Evolutionary conservation across 2,797 vertebrate species (phyloP).

Genomic region (Echiichthys vipera): DNA sequence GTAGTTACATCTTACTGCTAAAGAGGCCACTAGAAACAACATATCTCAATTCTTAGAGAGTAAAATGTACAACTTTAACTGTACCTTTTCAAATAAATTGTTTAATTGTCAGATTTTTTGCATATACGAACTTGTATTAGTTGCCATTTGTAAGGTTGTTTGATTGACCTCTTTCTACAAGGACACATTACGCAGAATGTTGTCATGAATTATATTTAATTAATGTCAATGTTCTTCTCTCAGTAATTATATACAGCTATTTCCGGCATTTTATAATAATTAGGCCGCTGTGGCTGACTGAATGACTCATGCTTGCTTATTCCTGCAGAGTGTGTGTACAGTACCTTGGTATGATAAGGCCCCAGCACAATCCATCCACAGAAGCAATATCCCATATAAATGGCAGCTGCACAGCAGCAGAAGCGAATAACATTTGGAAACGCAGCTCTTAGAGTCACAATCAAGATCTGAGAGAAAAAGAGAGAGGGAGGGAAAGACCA

Average conservation of each 20-base stretch:
- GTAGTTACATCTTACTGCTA: no score
- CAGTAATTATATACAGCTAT: slow-evolving; percentile 38
- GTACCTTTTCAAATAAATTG: neutral
- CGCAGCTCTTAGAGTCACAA: slow-evolving; percentile 91
- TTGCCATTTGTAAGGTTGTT: neutral
- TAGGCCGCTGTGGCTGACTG: slow-evolving; percentile 13
- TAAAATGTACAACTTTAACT: no score
- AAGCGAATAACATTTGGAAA: slow-evolving; percentile 95
- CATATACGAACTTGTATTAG: neutral
- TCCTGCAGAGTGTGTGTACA: neutral
- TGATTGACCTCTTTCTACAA: neutral
- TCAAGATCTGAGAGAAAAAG: slow-evolving; percentile 87
- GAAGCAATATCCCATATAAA: slow-evolving; percentile 97
- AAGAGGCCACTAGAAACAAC: no score
- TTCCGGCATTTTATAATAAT: slow-evolving; percentile 32
- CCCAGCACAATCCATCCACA: slow-evolving; percentile 96
- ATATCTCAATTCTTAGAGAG: no score
- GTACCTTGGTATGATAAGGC: slow-evolving; percentile 93
- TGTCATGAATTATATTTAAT: slow-evolving; percentile 34
- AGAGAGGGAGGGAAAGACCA: neutral
- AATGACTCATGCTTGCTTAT: slow-evolving; percentile 22
- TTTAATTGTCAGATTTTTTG: neutral
- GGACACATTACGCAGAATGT: neutral
- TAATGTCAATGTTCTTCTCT: slow-evolving; percentile 19
- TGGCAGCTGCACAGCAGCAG: slow-evolving; percentile 93